Evolutionary conservation across 2,888 invertebrate genomes (phyloP).

Genomic region (Phaonia tiefii): DNA sequence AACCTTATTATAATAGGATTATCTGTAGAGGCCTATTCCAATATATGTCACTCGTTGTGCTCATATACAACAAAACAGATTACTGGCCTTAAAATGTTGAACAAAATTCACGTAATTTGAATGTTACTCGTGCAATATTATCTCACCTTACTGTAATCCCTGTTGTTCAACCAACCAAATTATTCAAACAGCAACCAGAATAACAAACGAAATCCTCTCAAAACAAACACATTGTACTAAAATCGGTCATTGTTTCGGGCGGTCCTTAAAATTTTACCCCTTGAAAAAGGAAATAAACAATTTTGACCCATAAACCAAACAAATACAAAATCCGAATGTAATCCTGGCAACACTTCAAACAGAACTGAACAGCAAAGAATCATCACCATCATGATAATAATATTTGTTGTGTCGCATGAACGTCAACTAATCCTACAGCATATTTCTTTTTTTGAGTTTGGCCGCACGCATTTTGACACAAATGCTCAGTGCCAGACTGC

Average conservation of each 20-base stretch:
- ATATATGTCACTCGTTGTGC: too few species aligned
- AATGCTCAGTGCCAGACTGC: constrained; percentile 64
- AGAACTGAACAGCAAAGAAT: neutral
- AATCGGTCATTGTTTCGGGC: neutral
- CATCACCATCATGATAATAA: neutral
- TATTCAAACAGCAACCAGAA: neutral
- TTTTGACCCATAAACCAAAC: too few species aligned
- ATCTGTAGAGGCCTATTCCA: too few species aligned
- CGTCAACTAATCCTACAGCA: constrained; percentile 16
- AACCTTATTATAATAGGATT: too few species aligned
- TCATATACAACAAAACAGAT: too few species aligned
- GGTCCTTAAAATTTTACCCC: neutral
- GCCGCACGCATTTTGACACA: constrained; percentile 61
- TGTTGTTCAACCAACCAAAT: neutral
- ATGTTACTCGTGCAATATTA: too few species aligned
- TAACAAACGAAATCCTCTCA: constrained; percentile 30
- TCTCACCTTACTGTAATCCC: neutral
- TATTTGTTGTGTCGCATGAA: constrained; percentile 24
- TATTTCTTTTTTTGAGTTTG: constrained; percentile 26
- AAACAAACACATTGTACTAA: neutral
- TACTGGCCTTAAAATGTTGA: too few species aligned
- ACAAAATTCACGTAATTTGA: too few species aligned
- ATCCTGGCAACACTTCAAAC: neutral
- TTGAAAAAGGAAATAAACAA: neutral
- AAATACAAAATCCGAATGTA: neutral